Evolutionary conservation across 2,888 invertebrate genomes (phyloP).

Genomic region (Sabatieria punctata): DNA sequence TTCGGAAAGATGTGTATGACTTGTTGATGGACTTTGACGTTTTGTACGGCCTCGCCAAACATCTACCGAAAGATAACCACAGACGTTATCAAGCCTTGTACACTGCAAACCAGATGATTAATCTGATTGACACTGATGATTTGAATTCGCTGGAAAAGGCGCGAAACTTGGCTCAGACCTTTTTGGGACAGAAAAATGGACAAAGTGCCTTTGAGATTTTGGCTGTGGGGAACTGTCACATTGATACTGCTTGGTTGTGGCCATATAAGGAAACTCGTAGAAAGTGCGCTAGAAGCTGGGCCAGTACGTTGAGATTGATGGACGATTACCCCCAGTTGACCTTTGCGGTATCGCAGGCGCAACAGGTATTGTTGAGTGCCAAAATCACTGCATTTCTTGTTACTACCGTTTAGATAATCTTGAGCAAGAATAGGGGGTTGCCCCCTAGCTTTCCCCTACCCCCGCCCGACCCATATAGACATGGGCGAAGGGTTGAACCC

Average conservation of each 20-base stretch:
- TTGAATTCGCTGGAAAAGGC: neutral
- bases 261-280: slow-evolving; percentile 39
- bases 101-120: slow-evolving; percentile 38
- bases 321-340: slow-evolving; percentile 36
- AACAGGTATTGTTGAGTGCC: slow-evolving; percentile 3
- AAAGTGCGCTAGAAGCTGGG: slow-evolving; percentile 40
- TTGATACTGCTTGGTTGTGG: slow-evolving; percentile 40
- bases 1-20: slow-evolving; percentile 32
- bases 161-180: neutral
- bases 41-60: slow-evolving; percentile 35
- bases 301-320: slow-evolving; percentile 36
- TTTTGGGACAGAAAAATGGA: neutral
- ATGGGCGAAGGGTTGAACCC: too few relatives aligned
- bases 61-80: slow-evolving; percentile 31
- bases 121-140: slow-evolving; percentile 21
- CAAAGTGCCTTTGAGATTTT: neutral
- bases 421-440: too few relatives aligned
- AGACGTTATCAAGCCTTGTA: slow-evolving; percentile 38
- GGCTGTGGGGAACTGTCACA: slow-evolving; percentile 40
- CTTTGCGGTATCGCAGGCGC: slow-evolving; percentile 39
- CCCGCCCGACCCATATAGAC: too few relatives aligned
- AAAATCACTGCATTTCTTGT: too few relatives aligned
- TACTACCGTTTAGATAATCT: too few relatives aligned
- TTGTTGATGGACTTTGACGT: slow-evolving; percentile 36
- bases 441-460: too few relatives aligned